These are phyloP conservation scores for Drosophila pachea DNA, from an alignment of 1,140 invertebrate species.

Conservation along the genomic window DNA sequence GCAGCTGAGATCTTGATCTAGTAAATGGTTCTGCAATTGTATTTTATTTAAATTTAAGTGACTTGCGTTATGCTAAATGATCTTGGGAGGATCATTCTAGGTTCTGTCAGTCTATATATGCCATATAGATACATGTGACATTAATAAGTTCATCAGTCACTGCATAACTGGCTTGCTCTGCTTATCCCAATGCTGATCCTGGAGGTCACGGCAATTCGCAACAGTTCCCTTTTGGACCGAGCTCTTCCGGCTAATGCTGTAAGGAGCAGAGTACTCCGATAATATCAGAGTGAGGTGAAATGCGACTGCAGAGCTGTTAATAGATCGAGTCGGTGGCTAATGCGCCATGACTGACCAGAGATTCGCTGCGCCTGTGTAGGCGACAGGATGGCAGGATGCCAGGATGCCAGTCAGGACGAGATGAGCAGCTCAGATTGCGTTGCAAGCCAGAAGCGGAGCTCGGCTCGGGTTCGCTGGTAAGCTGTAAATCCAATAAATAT, in stretches of 20 bases:
- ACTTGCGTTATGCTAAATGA: neutral
- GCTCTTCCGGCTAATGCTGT: constrained; percentile 27
- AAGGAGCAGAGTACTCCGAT: constrained; percentile 25
- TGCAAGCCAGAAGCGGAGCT: constrained; percentile 2
- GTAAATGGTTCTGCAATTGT: constrained; percentile 24
- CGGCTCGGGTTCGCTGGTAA: constrained; percentile 33
- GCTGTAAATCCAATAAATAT: constrained; percentile 77
- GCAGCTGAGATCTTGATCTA: constrained; percentile 47
- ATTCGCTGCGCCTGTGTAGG: constrained; percentile 57
- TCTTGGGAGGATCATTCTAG: neutral
- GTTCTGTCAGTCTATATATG: neutral
- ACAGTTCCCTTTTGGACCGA: constrained; percentile 18
- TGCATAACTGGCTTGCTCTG: neutral
- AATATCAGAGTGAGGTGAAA: constrained; percentile 31
- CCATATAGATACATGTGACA: neutral
- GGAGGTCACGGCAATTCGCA: constrained; percentile 33
- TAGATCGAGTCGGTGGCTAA: constrained; percentile 30
- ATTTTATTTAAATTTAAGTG: constrained; percentile 6
- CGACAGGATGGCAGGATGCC: constrained; percentile 25
- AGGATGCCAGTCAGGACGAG: constrained; percentile 13
- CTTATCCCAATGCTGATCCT: neutral
- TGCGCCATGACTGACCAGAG: constrained; percentile 56
- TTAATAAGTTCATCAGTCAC: neutral
- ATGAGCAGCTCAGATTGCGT: constrained; percentile 64
- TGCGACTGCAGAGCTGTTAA: constrained; percentile 41